These are phyloP conservation scores for Rhynchomys soricoides DNA, from an alignment of 2,113 vertebrate species.

Conservation along the genomic window DNA sequence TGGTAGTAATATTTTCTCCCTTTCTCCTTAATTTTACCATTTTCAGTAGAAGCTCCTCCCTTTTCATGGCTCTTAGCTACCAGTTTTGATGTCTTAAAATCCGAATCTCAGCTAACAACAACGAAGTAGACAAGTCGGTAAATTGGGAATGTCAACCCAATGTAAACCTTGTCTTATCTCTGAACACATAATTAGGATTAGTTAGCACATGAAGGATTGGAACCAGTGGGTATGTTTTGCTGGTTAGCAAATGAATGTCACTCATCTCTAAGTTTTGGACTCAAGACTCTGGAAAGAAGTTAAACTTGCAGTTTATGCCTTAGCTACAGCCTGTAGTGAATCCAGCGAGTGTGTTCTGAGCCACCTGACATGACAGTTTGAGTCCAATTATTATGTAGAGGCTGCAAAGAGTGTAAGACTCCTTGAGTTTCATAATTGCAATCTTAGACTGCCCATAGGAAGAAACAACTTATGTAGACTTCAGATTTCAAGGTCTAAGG, in stretches of 20 bases:
- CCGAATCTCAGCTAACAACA: not conserved
- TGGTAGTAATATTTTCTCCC: constrained; percentile 37
- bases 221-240: not conserved
- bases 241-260: not conserved
- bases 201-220: not conserved
- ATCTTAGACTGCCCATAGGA: constrained; percentile 12
- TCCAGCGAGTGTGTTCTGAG: not conserved
- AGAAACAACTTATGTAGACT: constrained; percentile 52
- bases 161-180: not conserved
- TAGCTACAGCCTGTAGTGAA: not conserved
- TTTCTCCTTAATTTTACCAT: constrained; percentile 26
- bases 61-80: constrained; percentile 21
- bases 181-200: not conserved
- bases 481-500: not conserved
- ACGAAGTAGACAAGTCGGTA: not conserved
- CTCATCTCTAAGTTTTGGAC: constrained; percentile 19
- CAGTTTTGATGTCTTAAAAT: constrained; percentile 60
- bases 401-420: not conserved
- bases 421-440: constrained; percentile 60
- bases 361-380: not conserved
- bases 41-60: not conserved
- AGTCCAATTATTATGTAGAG: constrained; percentile 30
- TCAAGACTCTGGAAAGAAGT: not conserved
- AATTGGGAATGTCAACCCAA: not conserved
- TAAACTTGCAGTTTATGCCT: not conserved